Evolutionary conservation across 2,888 invertebrate genomes (phyloP), one percentile per base, ranked within the genome.

Genomic region (Lasioglossum leucozonium): DNA sequence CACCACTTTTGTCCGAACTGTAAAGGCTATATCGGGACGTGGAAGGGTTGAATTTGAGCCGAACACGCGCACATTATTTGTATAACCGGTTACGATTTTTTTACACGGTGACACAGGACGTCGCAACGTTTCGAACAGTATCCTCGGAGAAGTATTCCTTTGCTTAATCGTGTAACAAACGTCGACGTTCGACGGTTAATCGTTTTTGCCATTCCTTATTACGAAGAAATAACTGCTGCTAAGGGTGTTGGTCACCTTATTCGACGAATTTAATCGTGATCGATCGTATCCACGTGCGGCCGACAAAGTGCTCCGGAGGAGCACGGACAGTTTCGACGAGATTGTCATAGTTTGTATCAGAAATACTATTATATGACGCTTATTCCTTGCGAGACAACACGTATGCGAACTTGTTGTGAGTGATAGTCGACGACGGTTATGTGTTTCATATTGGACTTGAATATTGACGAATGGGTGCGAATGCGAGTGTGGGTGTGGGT

Each of bases 1-100:
- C 95, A 95, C 82, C 96, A 96, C 85, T 94, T 94, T 72, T 96
- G 96, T 91, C 96, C 96, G 40, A 95, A 95, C 85, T 96, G 96
- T 91, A 95, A 95, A 87, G 91, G 92, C 47, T 95, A 95, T 87
- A 93, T 96, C 51, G 96, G 96, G 74, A 95, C 95, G 44, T 95
- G 95, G 94, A 95, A 94, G 88, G 94, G 94, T 89, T 95, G 92
- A 94, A 88, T 88, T 13, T 62, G 67, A 69, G 2, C 5, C 11
- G 1, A 18, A 0, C n/a, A 34, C 22, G 42, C 37, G 26, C 47
- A 69, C 26, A n/a, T 51, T 58, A 75, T 67, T 72, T 77, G 58
- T 77, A 74, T 72, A 67, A 81, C 42, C 62, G 77, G 76, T 86
- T 77, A 34, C 72, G 82, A 47, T 72, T 65, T 77, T 82, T 67